These are phyloP conservation scores for Kradibia gibbosae DNA, from an alignment of 1,140 invertebrate genomes.

Conservation along the genomic window DNA sequence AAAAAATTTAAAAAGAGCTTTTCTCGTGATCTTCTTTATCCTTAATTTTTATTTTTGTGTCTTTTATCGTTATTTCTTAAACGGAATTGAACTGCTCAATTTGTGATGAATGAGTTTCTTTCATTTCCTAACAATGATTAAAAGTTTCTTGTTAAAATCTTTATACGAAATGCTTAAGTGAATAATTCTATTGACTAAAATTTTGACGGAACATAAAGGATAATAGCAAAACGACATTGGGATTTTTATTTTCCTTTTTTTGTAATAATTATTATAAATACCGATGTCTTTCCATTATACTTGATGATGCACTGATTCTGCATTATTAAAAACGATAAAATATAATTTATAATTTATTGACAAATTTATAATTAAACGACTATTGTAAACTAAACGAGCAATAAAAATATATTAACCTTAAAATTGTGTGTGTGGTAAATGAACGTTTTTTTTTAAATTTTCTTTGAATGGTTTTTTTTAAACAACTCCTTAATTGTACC, in stretches of 20 bases:
- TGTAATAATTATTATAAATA: no score
- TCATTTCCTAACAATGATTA: not conserved
- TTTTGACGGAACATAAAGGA: not conserved
- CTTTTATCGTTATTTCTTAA: not conserved
- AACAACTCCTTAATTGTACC: no score
- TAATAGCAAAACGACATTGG: not conserved
- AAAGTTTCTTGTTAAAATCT: not conserved
- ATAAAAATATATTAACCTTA: no score
- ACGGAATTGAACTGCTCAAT: conserved; percentile 3
- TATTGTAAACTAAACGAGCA: no score
- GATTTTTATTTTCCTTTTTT: no score
- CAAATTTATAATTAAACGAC: no score
- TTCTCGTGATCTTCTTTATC: not conserved
- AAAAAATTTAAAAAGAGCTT: not conserved
- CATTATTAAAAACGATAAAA: no score
- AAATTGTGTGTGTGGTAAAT: no score
- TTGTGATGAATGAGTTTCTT: conserved; percentile 1
- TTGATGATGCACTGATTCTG: no score
- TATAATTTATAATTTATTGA: no score
- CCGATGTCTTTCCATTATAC: no score
- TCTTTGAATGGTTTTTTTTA: not conserved
- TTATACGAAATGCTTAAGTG: not conserved
- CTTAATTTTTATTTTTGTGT: not conserved
- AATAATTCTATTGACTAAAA: not conserved
- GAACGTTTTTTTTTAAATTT: no score